A percentile compares a stretch with the other conserved stretches of the same genome.
Conservation (phyloP, 2,888 invertebrate genomes). For the Aspidiotus rigidus region DNA sequence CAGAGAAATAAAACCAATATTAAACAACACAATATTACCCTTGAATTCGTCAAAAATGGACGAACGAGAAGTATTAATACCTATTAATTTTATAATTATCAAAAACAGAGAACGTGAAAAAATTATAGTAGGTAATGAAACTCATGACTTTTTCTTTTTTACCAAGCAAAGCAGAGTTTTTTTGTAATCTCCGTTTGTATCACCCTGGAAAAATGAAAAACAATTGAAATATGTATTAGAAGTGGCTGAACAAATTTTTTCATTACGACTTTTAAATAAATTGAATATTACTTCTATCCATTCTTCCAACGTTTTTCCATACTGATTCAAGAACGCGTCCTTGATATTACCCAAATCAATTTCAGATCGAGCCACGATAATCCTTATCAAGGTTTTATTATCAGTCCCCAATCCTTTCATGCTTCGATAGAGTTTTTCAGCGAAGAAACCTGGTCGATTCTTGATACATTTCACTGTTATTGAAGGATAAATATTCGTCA, state of each 20-base stretch:
- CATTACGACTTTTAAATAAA: slow-evolving; percentile 45
- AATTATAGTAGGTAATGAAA: too few relatives aligned
- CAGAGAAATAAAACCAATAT: too few relatives aligned
- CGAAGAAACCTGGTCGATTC: slow-evolving; percentile 84
- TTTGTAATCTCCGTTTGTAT: slow-evolving; percentile 89
- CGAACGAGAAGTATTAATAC: too few relatives aligned
- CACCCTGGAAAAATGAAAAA: slow-evolving; percentile 58
- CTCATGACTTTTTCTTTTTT: too few relatives aligned
- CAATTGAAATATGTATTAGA: slow-evolving; percentile 5
- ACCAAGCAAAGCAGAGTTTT: slow-evolving; percentile 58
- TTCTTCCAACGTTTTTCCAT: slow-evolving; percentile 69
- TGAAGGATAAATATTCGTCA: too few relatives aligned
- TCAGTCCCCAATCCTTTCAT: slow-evolving; percentile 88
- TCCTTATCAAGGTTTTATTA: slow-evolving; percentile 83
- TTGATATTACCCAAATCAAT: slow-evolving; percentile 89
- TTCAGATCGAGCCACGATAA: slow-evolving; percentile 81
- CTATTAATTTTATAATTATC: too few relatives aligned
- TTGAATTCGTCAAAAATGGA: too few relatives aligned
- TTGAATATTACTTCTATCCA: slow-evolving; percentile 63
- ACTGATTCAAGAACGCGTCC: slow-evolving; percentile 73
- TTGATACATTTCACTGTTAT: slow-evolving; percentile 73
- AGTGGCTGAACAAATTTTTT: slow-evolving; percentile 19
- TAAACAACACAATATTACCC: too few relatives aligned
- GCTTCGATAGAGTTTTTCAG: slow-evolving; percentile 76
- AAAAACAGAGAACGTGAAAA: too few relatives aligned